phyloP scores from a whole-genome alignment of 2,888 invertebrate species.

The Dynastes grantii region DNA sequence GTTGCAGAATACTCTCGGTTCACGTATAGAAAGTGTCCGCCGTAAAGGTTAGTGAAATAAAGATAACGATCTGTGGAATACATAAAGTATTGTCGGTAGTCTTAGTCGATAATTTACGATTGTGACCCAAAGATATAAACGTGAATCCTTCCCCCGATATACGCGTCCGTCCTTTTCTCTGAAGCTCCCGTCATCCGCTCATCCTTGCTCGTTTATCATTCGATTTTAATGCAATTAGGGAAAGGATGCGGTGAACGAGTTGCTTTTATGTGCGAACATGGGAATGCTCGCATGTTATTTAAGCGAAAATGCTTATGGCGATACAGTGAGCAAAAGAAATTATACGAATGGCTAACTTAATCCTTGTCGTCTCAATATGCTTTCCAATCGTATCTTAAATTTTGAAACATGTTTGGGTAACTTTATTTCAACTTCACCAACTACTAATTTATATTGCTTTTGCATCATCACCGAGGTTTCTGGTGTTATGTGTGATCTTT shows the following conservation, averaged over 20 bases:
- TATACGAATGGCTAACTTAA: no score
- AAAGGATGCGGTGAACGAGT: slow-evolving; percentile 6
- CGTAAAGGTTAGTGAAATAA: slow-evolving; percentile 49
- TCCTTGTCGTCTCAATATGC: no score
- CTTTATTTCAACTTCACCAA: no score
- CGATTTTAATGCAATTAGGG: slow-evolving; percentile 47
- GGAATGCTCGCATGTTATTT: no score
- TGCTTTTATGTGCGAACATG: no score
- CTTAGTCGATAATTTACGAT: slow-evolving; percentile 49
- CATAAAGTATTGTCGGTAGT: slow-evolving; percentile 51
- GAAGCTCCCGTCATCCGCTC: slow-evolving; percentile 23
- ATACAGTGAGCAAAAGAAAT: no score
- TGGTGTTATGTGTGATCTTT: no score
- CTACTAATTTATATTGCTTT: no score
- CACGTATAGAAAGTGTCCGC: slow-evolving; percentile 47
- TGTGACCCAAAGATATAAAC: slow-evolving; percentile 51
- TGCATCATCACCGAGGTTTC: no score
- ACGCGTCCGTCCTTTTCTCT: slow-evolving; percentile 34
- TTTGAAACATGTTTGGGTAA: no score
- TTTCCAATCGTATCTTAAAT: no score
- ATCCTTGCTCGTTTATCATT: slow-evolving; percentile 47
- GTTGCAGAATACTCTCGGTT: slow-evolving; percentile 36
- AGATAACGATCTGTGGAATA: slow-evolving; percentile 51
- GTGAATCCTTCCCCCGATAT: slow-evolving; percentile 47
- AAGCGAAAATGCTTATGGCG: no score